Evolutionary conservation across 1,140 invertebrate species (phyloP).

Genomic region (Bathynomus jamesi): DNA sequence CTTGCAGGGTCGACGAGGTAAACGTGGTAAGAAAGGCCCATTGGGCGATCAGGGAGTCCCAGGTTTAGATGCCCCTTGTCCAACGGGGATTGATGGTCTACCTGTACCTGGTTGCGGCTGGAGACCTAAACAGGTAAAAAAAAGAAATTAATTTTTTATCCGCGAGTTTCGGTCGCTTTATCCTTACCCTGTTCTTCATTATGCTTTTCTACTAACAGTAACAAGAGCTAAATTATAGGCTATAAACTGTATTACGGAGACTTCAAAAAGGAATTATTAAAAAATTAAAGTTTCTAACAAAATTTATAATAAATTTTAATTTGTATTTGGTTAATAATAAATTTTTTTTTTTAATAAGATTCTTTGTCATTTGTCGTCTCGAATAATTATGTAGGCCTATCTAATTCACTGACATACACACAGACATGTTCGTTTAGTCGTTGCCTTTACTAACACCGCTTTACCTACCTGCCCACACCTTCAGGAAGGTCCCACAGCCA

Average conservation of each 20-base stretch:
- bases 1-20: conserved; percentile 76
- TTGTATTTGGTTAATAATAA: no score
- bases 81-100: conserved; percentile 83
- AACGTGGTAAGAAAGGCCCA: conserved; percentile 79
- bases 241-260: not conserved
- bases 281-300: no score
- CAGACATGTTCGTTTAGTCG: not conserved
- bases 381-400: no score
- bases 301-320: no score
- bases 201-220: not conserved
- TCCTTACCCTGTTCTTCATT: not conserved
- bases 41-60: conserved; percentile 93
- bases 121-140: conserved; percentile 53
- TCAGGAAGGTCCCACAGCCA: not conserved
- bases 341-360: no score
- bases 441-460: not conserved
- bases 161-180: not conserved
- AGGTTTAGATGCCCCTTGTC: conserved; percentile 93
- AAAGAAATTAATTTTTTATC: not conserved
- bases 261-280: not conserved
- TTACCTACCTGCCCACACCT: not conserved
- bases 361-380: no score
- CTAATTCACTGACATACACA: no score
- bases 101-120: conserved; percentile 90
- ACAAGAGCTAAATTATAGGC: not conserved